Percentiles rank a stretch among this genome's conserved stretches.
phyloP scores from a whole-genome alignment of 2,113 vertebrate species.

The Bubo scandiacus region DNA sequence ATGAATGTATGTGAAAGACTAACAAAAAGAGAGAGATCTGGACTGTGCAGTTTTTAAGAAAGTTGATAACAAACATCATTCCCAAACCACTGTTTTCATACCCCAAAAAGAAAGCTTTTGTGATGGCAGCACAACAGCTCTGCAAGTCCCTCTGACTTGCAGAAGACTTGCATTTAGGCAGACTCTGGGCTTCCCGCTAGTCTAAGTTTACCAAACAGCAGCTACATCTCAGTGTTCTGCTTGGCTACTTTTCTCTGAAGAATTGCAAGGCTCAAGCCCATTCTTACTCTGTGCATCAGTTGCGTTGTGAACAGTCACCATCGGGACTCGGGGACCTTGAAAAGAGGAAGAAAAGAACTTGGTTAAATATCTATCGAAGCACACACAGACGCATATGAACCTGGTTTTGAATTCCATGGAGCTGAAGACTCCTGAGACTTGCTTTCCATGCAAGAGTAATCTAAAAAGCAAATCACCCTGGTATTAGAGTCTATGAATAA shows the following conservation, averaged over 20 bases:
- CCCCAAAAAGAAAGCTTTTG: neutral
- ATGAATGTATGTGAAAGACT: neutral
- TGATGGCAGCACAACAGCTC: neutral
- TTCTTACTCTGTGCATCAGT: conserved; percentile 85
- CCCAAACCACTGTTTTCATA: neutral
- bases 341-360: conserved; percentile 7
- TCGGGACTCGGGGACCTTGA: conserved; percentile 87
- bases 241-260: neutral
- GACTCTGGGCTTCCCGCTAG: neutral
- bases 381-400: neutral
- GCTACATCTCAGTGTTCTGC: neutral
- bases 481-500: conserved; percentile 35
- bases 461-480: conserved; percentile 28
- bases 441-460: neutral
- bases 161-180: neutral
- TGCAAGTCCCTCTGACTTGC: neutral
- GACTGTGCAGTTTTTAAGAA: neutral
- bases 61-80: neutral
- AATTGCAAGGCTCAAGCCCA: neutral
- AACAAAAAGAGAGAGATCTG: neutral
- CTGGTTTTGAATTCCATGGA: neutral
- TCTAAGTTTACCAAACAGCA: neutral
- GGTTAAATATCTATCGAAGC: neutral
- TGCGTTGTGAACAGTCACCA: conserved; percentile 84
- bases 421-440: neutral